These are phyloP conservation scores for Sipha maydis DNA, from an alignment of 2,888 invertebrate genomes.

Conservation along the genomic window DNA sequence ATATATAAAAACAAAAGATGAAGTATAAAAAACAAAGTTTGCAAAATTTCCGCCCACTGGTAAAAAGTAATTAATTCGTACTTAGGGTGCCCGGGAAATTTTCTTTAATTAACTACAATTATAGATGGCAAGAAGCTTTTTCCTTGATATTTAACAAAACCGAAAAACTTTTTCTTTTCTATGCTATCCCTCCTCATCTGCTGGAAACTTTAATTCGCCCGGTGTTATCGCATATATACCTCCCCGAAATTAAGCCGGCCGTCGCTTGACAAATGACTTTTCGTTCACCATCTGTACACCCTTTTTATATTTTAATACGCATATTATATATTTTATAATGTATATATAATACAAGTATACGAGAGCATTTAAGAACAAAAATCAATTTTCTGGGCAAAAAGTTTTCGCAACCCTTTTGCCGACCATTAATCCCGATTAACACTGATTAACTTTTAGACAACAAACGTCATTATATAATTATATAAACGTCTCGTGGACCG, in stretches of 20 bases:
- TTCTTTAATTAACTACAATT: constrained; percentile 62
- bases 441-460: constrained; percentile 61
- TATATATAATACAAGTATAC: background rate
- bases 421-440: constrained; percentile 62
- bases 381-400: constrained; percentile 61
- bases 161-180: constrained; percentile 52
- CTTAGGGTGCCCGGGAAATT: constrained; percentile 60
- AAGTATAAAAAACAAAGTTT: constrained; percentile 61
- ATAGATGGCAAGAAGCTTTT: constrained; percentile 61
- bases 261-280: constrained; percentile 60
- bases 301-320: constrained; percentile 54
- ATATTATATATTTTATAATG: constrained; percentile 14
- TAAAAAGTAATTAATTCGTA: constrained; percentile 62
- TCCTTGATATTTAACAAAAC: constrained; percentile 61
- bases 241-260: constrained; percentile 59
- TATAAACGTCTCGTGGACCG: constrained; percentile 43
- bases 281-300: constrained; percentile 61
- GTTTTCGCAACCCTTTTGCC: constrained; percentile 51
- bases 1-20: constrained; percentile 53
- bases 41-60: constrained; percentile 62
- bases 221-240: constrained; percentile 59
- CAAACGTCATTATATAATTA: constrained; percentile 60
- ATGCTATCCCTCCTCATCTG: background rate
- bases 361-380: constrained; percentile 56
- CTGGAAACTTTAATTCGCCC: constrained; percentile 59